Evolutionary conservation across 2,888 invertebrate genomes (phyloP).

Genomic region (Trichogramma dendrolimi): DNA sequence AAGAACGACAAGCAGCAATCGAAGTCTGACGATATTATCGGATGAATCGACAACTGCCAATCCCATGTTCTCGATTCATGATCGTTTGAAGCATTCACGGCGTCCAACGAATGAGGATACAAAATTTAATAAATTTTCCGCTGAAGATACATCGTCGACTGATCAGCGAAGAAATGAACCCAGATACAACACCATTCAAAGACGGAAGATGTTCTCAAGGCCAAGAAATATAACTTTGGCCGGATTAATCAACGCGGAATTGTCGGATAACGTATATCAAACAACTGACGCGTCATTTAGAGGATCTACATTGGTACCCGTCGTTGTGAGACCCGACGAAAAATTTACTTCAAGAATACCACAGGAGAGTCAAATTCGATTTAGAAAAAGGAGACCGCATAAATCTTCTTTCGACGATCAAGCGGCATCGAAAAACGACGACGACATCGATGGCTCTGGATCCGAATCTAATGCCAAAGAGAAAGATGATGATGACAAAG

Average conservation of each 20-base stretch:
- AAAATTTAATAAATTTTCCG: conserved; percentile 33
- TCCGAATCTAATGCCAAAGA: conserved; percentile 30
- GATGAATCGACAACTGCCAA: conserved; percentile 23
- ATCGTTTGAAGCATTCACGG: conserved; percentile 35
- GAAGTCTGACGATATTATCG: conserved; percentile 15
- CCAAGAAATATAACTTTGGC: background rate
- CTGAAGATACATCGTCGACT: conserved; percentile 21
- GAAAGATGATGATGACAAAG: background rate
- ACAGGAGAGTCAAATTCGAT: conserved; percentile 22
- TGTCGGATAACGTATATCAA: too few species aligned
- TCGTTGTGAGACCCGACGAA: conserved; percentile 22
- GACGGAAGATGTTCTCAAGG: background rate
- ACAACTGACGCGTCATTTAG: conserved; percentile 2
- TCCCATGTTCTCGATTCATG: conserved; percentile 35
- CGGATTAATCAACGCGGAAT: too few species aligned
- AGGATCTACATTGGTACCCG: conserved; percentile 23
- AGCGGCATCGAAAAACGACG: conserved; percentile 9
- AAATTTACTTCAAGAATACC: conserved; percentile 15
- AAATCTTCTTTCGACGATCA: conserved; percentile 9
- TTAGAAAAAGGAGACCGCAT: conserved; percentile 19
- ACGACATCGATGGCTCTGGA: conserved; percentile 19
- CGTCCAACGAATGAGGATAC: conserved; percentile 29
- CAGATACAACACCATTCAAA: conserved; percentile 35
- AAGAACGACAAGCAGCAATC: conserved; percentile 3
- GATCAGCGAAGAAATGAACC: conserved; percentile 42